Percentiles rank a stretch among this genome's conserved stretches.
Conservation (phyloP, 2,113 vertebrate genomes). For the Pomatorhinus ruficollis region DNA sequence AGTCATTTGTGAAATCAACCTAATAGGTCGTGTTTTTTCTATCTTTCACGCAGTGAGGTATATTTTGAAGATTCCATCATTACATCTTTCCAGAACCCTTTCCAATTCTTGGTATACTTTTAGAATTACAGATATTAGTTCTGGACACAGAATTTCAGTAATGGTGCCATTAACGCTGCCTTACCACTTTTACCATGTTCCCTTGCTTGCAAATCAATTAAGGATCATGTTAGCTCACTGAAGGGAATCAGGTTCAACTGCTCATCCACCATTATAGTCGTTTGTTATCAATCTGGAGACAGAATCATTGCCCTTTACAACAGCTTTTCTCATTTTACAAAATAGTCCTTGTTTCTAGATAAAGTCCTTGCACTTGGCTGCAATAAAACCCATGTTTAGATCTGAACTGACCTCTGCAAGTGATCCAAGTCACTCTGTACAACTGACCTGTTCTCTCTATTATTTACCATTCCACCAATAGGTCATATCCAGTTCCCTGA, state of each 20-base stretch:
- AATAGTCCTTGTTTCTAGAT: slow-evolving; percentile 6
- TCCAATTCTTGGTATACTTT: background rate
- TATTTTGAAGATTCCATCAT: background rate
- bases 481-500: background rate
- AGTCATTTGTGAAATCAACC: background rate
- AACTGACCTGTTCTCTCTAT: slow-evolving; percentile 15
- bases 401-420: slow-evolving; percentile 9
- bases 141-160: background rate
- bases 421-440: background rate
- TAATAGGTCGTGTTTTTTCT: background rate
- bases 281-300: slow-evolving; percentile 14
- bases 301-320: background rate
- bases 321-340: slow-evolving; percentile 4
- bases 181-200: background rate
- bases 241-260: background rate
- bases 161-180: background rate
- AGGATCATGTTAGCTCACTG: slow-evolving; percentile 3
- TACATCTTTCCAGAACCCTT: background rate
- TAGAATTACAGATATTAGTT: background rate
- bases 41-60: background rate
- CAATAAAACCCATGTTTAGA: background rate
- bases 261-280: background rate
- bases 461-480: slow-evolving; percentile 59
- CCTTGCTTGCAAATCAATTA: slow-evolving; percentile 26
- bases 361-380: background rate